Conservation (phyloP, 2,888 invertebrate species). For the Hanleya hanleyi region DNA sequence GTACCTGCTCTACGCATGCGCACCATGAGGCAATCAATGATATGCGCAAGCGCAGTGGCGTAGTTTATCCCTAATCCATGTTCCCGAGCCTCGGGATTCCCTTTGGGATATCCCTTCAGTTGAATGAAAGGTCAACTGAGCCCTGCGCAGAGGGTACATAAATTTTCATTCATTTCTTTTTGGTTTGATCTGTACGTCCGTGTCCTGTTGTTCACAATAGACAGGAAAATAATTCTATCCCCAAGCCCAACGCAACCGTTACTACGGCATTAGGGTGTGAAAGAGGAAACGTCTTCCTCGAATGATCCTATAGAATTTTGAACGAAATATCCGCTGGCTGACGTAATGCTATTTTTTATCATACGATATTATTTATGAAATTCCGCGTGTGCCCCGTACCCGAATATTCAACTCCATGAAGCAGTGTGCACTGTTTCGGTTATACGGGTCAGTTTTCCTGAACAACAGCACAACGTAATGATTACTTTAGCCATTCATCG, state of each 20-base stretch:
- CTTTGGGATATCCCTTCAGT: constrained; percentile 45
- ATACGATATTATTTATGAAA: no score
- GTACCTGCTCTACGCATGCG: constrained; percentile 57
- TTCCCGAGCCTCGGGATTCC: constrained; percentile 52
- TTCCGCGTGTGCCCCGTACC: no score
- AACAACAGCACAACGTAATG: no score
- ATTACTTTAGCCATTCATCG: no score
- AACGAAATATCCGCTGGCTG: no score
- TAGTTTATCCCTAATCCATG: constrained; percentile 41
- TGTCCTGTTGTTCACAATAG: background rate
- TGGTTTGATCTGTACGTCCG: background rate
- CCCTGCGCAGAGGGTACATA: constrained; percentile 35
- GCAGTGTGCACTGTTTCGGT: no score
- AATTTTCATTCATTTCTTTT: constrained; percentile 43
- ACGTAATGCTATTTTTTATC: no score
- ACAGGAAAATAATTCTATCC: background rate
- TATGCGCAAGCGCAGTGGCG: constrained; percentile 54
- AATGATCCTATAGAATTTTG: no score
- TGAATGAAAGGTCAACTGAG: constrained; percentile 54
- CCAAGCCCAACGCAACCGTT: background rate
- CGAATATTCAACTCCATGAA: no score
- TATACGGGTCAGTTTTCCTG: no score
- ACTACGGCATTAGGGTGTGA: no score
- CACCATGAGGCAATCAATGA: constrained; percentile 37
- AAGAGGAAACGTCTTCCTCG: no score